Conservation (phyloP, 2,888 invertebrate genomes). For the Poecilus cupreus region DNA sequence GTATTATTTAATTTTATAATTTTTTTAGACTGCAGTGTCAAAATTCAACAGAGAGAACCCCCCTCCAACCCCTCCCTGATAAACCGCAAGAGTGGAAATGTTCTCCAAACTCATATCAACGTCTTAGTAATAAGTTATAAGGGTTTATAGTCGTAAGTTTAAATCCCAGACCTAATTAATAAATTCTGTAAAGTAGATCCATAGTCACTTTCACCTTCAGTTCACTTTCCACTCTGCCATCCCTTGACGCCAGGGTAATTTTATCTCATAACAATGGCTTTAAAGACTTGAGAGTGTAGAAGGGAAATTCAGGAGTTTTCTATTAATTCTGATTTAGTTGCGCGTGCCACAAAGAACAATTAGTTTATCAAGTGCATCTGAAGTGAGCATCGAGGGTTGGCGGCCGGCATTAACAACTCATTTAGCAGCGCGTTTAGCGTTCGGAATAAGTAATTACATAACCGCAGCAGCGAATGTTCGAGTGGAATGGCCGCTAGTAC, state of each 20-base stretch:
- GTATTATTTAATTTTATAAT: no score
- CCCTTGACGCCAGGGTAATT: not conserved
- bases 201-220: slow-evolving; percentile 21
- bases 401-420: slow-evolving; percentile 65
- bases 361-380: not conserved
- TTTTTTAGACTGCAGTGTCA: no score
- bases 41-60: no score
- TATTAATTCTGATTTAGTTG: no score
- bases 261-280: slow-evolving; percentile 20
- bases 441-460: slow-evolving; percentile 67
- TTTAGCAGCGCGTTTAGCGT: slow-evolving; percentile 67
- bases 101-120: no score
- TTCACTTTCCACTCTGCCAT: not conserved
- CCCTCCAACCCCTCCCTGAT: no score
- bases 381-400: not conserved
- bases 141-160: not conserved
- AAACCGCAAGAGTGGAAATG: no score
- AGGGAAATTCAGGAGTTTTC: no score
- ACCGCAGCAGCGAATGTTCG: slow-evolving; percentile 61
- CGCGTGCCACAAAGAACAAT: not conserved
- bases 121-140: not conserved
- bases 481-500: not conserved
- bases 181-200: slow-evolving; percentile 30
- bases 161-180: slow-evolving; percentile 33
- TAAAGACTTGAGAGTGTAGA: not conserved